Evolutionary conservation across 2,888 invertebrate species (phyloP).

Genomic region (Erebia palarica): DNA sequence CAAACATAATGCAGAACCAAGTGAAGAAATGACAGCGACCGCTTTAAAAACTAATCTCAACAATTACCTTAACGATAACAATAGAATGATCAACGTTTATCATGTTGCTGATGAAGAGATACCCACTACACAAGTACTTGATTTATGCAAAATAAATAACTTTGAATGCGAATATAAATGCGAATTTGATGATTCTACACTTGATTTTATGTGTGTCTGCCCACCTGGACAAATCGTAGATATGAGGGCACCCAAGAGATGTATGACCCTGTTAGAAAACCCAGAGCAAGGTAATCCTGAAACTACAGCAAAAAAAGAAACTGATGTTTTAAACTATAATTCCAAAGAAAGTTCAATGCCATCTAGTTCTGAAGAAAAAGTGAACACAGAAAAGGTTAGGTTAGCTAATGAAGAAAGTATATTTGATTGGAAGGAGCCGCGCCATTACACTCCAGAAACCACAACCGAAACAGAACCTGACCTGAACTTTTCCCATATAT

Average conservation of each 20-base stretch:
- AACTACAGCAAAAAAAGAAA: conserved; percentile 41
- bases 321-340: conserved; percentile 44
- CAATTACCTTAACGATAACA: conserved; percentile 72
- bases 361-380: conserved; percentile 52
- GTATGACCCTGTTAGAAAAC: conserved; percentile 58
- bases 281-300: conserved; percentile 42
- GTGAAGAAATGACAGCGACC: conserved; percentile 75
- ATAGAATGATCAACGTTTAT: conserved; percentile 79
- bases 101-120: conserved; percentile 76
- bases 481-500: conserved; percentile 42
- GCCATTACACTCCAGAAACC: conserved; percentile 48
- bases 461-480: conserved; percentile 42
- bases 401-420: conserved; percentile 45
- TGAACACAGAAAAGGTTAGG: conserved; percentile 49
- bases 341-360: conserved; percentile 52
- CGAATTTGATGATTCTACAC: conserved; percentile 83
- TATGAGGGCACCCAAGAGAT: conserved; percentile 71
- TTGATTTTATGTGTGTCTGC: conserved; percentile 86
- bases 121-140: conserved; percentile 74
- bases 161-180: conserved; percentile 86
- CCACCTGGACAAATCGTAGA: conserved; percentile 75
- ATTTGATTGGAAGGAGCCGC: conserved; percentile 66
- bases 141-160: conserved; percentile 85
- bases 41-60: conserved; percentile 74
- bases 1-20: conserved; percentile 66